Percentiles rank a stretch among this genome's conserved stretches.
These are phyloP conservation scores for Polyploca ridens DNA, from an alignment of 2,888 invertebrate species.

Conservation along the genomic window DNA sequence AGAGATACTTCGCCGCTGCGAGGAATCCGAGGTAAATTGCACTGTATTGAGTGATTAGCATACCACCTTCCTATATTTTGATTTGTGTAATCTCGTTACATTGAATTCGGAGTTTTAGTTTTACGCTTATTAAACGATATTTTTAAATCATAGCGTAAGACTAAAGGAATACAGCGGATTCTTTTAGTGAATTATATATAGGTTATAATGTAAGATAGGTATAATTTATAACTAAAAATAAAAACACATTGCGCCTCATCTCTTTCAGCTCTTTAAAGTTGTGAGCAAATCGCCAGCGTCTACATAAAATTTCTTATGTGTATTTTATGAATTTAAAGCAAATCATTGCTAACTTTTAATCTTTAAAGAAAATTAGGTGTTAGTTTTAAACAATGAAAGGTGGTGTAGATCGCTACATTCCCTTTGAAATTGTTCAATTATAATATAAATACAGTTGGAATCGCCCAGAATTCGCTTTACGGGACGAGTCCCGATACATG, in stretches of 20 bases:
- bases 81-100: conserved; percentile 7
- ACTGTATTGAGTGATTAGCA: conserved; percentile 69
- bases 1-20: conserved; percentile 61
- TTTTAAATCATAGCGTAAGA: conserved; percentile 11
- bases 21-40: conserved; percentile 77
- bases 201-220: conserved; percentile 20
- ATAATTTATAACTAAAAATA: conserved; percentile 15
- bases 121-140: conserved; percentile 1
- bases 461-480: conserved; percentile 51
- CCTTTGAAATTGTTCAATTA: conserved; percentile 68
- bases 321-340: conserved; percentile 43
- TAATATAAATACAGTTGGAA: conserved; percentile 36
- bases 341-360: conserved; percentile 58
- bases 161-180: neutral
- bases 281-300: conserved; percentile 44
- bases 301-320: conserved; percentile 44
- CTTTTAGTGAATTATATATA: conserved; percentile 10
- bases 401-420: conserved; percentile 75
- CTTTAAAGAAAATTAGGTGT: conserved; percentile 52
- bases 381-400: conserved; percentile 59
- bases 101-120: conserved; percentile 10
- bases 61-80: conserved; percentile 6
- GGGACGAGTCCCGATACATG: conserved; percentile 64
- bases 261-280: conserved; percentile 57
- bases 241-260: conserved; percentile 33